phyloP scores from a whole-genome alignment of 2,113 vertebrate genomes.

The Apeltes quadracus region DNA sequence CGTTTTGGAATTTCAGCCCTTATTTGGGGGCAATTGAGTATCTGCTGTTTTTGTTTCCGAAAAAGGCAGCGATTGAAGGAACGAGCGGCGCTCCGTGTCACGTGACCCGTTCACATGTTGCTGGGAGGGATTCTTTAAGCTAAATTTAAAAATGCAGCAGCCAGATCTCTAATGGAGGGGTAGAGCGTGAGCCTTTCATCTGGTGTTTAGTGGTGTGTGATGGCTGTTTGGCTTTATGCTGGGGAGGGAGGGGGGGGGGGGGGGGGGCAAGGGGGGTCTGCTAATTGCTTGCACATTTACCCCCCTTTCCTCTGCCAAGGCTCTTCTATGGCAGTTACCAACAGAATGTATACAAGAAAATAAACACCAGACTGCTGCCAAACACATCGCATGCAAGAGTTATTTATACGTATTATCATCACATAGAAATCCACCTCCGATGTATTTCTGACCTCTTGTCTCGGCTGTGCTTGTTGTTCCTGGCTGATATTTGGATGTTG shows the following conservation, averaged over 20 bases:
- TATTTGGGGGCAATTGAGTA: slow-evolving; percentile 57
- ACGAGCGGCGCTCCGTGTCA: slow-evolving; percentile 28
- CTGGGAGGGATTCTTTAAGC: slow-evolving; percentile 57
- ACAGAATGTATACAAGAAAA: slow-evolving; percentile 20
- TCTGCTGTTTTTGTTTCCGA: slow-evolving; percentile 62
- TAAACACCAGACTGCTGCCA: slow-evolving; percentile 19
- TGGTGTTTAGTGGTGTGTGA: slow-evolving; percentile 53
- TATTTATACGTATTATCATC: not conserved
- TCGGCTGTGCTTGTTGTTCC: slow-evolving; percentile 30
- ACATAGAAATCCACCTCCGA: not conserved
- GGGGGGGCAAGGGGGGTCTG: slow-evolving; percentile 37
- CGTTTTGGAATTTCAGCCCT: slow-evolving; percentile 69
- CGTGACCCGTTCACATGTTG: slow-evolving; percentile 41
- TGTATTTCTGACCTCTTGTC: slow-evolving; percentile 41
- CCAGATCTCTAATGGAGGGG: slow-evolving; percentile 62
- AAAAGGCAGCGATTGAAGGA: slow-evolving; percentile 65
- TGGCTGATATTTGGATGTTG: slow-evolving; percentile 27
- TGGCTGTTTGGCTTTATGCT: slow-evolving; percentile 49
- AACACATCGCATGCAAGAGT: slow-evolving; percentile 5
- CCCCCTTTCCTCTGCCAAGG: slow-evolving; percentile 28
- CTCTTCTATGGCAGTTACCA: slow-evolving; percentile 21
- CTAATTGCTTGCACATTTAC: slow-evolving; percentile 71
- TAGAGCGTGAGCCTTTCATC: slow-evolving; percentile 64
- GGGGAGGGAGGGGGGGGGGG: slow-evolving; percentile 15
- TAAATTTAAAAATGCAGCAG: slow-evolving; percentile 59